Base-by-base conservation (phyloP, 2,797 vertebrate species). In the Oceanodroma leucorhoa region DNA sequence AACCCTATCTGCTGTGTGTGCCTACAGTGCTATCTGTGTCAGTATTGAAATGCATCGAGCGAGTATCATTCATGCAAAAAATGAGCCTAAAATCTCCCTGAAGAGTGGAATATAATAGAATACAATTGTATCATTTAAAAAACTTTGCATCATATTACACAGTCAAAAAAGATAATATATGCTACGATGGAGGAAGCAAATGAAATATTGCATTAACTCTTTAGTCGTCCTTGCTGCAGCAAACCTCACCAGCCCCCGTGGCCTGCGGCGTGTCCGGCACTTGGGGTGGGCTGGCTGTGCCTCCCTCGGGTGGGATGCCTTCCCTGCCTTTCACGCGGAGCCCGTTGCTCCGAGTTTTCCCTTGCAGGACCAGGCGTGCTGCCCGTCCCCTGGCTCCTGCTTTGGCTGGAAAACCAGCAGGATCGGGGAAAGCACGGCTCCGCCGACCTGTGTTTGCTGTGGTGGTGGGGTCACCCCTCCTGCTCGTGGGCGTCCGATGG, bases 61-160 rank as follows among this genome's bases (percentile, higher is more conserved):
- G 53, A 64, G 94, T 83, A 94, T 93, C 95, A 89, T 90, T 96
- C 96, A 95, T 94, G 95, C 93, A 95, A 95, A 96, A 96, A 96
- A 96, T 87, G 95, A 95, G 94, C 80, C 93, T 96, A 89, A 94
- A 96, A 94, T 50, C 94, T 96, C 95, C 94, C 96, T 67, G 83
- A 96, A 96, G 95, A 97, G 94, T 9, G 36, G 94, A 88, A 83
- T 82, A 96, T 92, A 96, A 96, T 95, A 95, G 95, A 95, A 96
- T 16, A 92, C 88, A 92, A 96, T 94, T 86, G 94, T 92, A 92
- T 95, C 97, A 43, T 91, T 94, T 94, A 96, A 94, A 94, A 96
- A 95, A 94, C 95, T 96, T 96, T 87, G 91, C 95, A 95, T 93
- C 92, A 6, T 95, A 90, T 95, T 95, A 93, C 95, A 93, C 85